A percentile compares a stretch with the other conserved stretches of the same genome.
These are phyloP conservation scores for Sardina pilchardus DNA, from an alignment of 2,113 vertebrate genomes.

Conservation along the genomic window DNA sequence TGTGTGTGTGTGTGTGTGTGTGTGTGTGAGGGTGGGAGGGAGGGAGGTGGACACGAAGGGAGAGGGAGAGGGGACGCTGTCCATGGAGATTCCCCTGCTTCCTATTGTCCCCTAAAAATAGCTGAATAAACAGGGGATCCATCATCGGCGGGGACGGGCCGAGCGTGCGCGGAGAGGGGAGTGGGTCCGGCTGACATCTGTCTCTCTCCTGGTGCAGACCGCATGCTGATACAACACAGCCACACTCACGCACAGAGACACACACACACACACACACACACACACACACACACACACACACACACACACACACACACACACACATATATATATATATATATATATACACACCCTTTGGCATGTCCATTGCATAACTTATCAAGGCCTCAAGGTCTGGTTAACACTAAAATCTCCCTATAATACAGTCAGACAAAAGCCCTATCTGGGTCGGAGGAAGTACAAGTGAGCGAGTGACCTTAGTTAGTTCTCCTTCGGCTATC, in stretches of 20 bases:
- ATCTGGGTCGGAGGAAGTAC: background rate
- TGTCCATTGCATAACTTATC: background rate
- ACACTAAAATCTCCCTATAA: background rate
- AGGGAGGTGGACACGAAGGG: constrained; percentile 49
- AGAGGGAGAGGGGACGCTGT: constrained; percentile 47
- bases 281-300: background rate
- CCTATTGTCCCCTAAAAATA: constrained; percentile 53
- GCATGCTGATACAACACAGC: background rate
- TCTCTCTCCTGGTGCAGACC: background rate
- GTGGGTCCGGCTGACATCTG: background rate
- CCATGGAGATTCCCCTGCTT: constrained; percentile 43
- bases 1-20: no score
- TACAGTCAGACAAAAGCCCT: no score
- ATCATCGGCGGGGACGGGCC: constrained; percentile 51
- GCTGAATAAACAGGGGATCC: constrained; percentile 53
- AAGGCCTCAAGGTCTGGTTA: background rate
- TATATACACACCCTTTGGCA: no score
- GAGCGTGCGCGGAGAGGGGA: constrained; percentile 35
- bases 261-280: background rate
- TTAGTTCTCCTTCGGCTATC: background rate
- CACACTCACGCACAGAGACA: background rate
- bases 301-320: background rate
- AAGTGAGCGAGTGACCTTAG: no score
- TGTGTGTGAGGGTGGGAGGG: background rate
- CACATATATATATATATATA: no score